Conservation (phyloP, 2,888 invertebrate species). For the Diarsia brunnea region DNA sequence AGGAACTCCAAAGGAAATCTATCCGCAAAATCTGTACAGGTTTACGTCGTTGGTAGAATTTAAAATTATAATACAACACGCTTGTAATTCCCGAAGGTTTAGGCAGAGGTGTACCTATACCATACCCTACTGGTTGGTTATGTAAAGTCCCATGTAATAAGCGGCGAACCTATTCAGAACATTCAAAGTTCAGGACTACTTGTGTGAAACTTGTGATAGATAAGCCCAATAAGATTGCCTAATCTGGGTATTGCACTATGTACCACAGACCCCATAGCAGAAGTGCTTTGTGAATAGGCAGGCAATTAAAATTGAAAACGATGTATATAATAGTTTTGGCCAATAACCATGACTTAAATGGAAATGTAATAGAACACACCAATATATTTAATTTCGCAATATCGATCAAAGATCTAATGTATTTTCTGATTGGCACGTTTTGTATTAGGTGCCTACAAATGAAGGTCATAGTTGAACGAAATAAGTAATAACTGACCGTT, state of each 20-base stretch:
- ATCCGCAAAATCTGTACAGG: not conserved
- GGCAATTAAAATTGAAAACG: not conserved
- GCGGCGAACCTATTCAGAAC: not conserved
- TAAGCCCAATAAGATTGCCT: not conserved
- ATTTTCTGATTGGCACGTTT: conserved; percentile 26
- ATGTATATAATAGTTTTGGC: not conserved
- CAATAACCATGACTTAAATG: conserved; percentile 26
- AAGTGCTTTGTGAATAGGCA: not conserved
- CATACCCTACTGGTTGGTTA: too few species aligned
- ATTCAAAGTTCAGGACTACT: not conserved
- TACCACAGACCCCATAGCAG: not conserved
- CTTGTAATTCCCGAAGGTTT: too few species aligned
- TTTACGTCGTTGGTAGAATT: not conserved
- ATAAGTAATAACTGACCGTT: not conserved
- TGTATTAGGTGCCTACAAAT: conserved; percentile 12
- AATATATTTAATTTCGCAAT: conserved; percentile 4
- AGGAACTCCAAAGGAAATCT: not conserved
- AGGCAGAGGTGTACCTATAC: too few species aligned
- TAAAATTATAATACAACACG: not conserved
- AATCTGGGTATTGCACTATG: not conserved
- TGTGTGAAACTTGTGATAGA: too few species aligned
- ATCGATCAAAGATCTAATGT: not conserved
- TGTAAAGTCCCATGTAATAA: too few species aligned
- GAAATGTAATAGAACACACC: not conserved
- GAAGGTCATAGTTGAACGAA: conserved; percentile 15